A percentile compares a stretch with the other conserved stretches of the same genome.
phyloP scores from a whole-genome alignment of 2,888 invertebrate species.

The Nomada fabriciana region DNA sequence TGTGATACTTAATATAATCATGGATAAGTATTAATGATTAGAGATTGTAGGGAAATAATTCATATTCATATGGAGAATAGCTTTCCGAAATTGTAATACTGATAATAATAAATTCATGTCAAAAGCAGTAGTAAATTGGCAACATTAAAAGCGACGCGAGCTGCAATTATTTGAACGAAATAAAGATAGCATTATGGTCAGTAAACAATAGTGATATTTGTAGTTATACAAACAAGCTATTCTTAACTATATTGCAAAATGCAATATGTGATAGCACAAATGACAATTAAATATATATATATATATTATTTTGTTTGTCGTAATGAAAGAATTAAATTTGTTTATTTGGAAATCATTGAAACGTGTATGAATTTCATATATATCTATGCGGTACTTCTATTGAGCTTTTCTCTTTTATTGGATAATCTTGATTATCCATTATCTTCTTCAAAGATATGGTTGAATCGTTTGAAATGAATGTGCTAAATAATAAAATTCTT shows the following conservation, averaged over 20 bases:
- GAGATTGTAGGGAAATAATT: conserved; percentile 33
- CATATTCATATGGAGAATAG: conserved; percentile 35
- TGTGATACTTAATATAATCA: conserved; percentile 17
- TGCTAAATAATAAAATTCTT: conserved; percentile 37
- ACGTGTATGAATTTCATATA: conserved; percentile 40
- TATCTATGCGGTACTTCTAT: conserved; percentile 38
- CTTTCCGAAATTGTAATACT: conserved; percentile 52
- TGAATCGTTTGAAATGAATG: conserved; percentile 33
- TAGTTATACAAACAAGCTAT: conserved; percentile 60
- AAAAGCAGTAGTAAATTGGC: conserved; percentile 47
- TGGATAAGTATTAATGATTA: conserved; percentile 6
- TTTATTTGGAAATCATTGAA: conserved; percentile 41
- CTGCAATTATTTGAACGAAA: conserved; percentile 55
- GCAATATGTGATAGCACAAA: conserved; percentile 61
- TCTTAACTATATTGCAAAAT: conserved; percentile 59
- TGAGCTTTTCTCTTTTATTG: conserved; percentile 41
- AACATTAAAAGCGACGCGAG: conserved; percentile 50
- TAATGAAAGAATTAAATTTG: conserved; percentile 37
- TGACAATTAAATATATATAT: conserved; percentile 27
- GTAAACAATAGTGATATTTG: conserved; percentile 54
- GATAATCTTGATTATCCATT: conserved; percentile 30
- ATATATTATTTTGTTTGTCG: conserved; percentile 29
- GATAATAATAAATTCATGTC: conserved; percentile 61
- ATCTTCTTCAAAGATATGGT: conserved; percentile 37
- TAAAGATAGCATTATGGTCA: conserved; percentile 56